Percentiles rank a stretch among this genome's conserved stretches.
These are phyloP conservation scores for Anthonomus grandis DNA, from an alignment of 1,140 invertebrate species.

Conservation along the genomic window DNA sequence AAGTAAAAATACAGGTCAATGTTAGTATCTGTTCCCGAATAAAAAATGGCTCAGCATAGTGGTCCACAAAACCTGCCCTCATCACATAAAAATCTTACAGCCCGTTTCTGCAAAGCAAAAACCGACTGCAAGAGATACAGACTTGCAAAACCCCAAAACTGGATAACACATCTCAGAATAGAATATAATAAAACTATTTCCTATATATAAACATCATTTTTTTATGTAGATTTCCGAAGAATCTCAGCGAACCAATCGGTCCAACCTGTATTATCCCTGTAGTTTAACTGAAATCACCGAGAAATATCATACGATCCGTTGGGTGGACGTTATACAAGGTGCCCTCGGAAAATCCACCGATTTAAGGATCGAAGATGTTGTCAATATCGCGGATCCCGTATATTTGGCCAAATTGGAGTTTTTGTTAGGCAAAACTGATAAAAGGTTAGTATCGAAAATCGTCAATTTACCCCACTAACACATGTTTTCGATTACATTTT, in stretches of 20 bases:
- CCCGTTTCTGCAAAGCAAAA: too few relatives aligned
- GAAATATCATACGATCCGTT: constrained; percentile 60
- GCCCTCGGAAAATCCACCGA: constrained; percentile 59
- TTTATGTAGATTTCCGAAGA: constrained; percentile 27
- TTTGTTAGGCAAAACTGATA: constrained; percentile 25
- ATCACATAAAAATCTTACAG: too few relatives aligned
- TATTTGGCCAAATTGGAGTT: constrained; percentile 34
- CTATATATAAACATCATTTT: too few relatives aligned
- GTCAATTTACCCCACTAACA: neutral
- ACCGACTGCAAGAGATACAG: too few relatives aligned
- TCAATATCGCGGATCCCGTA: constrained; percentile 59
- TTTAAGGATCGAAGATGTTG: constrained; percentile 67
- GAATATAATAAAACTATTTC: too few relatives aligned
- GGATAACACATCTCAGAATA: too few relatives aligned
- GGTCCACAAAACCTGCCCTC: too few relatives aligned
- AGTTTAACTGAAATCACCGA: constrained; percentile 53
- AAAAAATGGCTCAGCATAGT: too few relatives aligned
- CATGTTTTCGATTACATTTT: too few relatives aligned
- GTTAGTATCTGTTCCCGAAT: too few relatives aligned
- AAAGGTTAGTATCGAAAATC: constrained; percentile 31
- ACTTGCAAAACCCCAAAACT: too few relatives aligned
- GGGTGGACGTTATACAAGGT: constrained; percentile 78
- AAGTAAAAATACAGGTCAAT: too few relatives aligned
- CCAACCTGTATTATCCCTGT: neutral
- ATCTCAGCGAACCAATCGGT: neutral